Evolutionary conservation across 2,797 vertebrate species (phyloP).

Genomic region (Crax fasciolata): DNA sequence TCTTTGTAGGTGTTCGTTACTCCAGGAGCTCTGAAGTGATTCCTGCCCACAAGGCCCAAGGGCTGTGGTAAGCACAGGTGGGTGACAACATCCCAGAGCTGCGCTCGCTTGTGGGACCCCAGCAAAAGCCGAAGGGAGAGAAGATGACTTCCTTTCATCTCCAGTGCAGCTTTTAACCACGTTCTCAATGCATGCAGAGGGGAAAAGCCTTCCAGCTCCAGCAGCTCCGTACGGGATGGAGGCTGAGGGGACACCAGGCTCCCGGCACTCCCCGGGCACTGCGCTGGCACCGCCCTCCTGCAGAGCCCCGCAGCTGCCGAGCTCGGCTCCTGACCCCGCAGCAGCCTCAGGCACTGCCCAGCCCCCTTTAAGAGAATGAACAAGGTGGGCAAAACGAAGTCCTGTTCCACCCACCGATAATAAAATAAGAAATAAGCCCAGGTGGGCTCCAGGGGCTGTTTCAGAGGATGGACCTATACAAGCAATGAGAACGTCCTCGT

Average conservation of each 20-base stretch:
- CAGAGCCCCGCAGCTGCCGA: background rate
- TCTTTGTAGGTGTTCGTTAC: background rate
- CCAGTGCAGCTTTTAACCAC: background rate
- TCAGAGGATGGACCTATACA: background rate
- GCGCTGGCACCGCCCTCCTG: fast-evolving
- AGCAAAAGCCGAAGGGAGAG: background rate
- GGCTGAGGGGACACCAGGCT: background rate
- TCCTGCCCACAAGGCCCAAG: background rate
- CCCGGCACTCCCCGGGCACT: background rate
- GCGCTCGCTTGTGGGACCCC: background rate
- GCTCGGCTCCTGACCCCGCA: background rate
- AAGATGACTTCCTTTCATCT: background rate
- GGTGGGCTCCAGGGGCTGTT: background rate
- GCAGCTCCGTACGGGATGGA: background rate
- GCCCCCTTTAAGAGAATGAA: background rate
- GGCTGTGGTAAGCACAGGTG: background rate
- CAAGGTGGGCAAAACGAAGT: background rate
- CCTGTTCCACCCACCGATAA: background rate
- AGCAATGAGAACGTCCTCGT: background rate
- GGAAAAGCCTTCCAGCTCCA: background rate
- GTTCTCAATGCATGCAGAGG: background rate
- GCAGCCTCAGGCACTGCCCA: background rate
- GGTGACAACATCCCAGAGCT: background rate
- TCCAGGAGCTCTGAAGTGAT: background rate
- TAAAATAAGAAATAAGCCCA: background rate